These are phyloP conservation scores for Drosophila virilis DNA, from an alignment of 1,140 invertebrate genomes.

Conservation along the genomic window DNA sequence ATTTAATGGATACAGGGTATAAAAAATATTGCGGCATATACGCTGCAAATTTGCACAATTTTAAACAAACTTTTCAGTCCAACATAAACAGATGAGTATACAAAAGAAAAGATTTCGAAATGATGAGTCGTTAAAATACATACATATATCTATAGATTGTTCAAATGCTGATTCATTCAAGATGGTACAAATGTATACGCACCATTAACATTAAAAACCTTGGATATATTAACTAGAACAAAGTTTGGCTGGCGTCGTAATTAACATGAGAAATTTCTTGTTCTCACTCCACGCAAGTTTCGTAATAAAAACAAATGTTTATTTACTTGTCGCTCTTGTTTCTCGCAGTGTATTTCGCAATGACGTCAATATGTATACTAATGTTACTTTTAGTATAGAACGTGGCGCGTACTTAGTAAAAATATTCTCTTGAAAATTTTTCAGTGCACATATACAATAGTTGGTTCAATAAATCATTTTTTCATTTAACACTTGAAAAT, in stretches of 20 bases:
- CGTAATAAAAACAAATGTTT: conserved; percentile 50
- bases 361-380: conserved; percentile 66
- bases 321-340: conserved; percentile 60
- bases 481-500: conserved; percentile 5
- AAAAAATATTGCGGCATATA: neutral
- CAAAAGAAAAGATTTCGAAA: conserved; percentile 59
- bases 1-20: neutral
- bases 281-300: conserved; percentile 56
- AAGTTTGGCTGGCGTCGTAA: conserved; percentile 55
- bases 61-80: conserved; percentile 49
- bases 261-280: conserved; percentile 44
- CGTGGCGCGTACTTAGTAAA: conserved; percentile 1
- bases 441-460: conserved; percentile 21
- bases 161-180: conserved; percentile 63
- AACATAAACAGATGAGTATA: conserved; percentile 9
- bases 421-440: conserved; percentile 37
- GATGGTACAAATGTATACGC: conserved; percentile 60
- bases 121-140: conserved; percentile 60
- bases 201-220: conserved; percentile 75
- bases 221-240: conserved; percentile 56
- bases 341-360: conserved; percentile 62
- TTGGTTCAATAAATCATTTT: conserved; percentile 29
- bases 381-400: conserved; percentile 50
- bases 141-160: conserved; percentile 34
- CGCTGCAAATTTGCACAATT: conserved; percentile 48